These are phyloP conservation scores for Euphydryas editha DNA, from an alignment of 2,888 invertebrate species.

Conservation along the genomic window DNA sequence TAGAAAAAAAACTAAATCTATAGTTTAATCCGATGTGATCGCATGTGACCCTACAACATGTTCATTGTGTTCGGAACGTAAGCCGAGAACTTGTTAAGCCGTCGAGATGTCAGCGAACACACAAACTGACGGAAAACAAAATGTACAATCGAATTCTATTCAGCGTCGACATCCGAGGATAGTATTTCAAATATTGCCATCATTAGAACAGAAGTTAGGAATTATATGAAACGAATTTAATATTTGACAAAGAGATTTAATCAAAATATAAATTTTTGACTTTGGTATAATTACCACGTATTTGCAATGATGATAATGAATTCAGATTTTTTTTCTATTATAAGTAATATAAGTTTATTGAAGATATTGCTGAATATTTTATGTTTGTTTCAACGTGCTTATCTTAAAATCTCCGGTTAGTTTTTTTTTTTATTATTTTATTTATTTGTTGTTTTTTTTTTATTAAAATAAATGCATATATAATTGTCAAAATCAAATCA, in stretches of 20 bases:
- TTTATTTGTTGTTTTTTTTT: too few relatives aligned
- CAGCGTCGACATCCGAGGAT: slow-evolving; percentile 25
- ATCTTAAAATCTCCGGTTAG: too few relatives aligned
- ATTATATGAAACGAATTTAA: not conserved
- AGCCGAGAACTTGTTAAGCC: slow-evolving; percentile 45
- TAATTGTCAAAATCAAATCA: too few relatives aligned
- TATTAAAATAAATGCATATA: too few relatives aligned
- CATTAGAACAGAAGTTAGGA: not conserved
- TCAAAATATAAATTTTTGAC: too few relatives aligned
- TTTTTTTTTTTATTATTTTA: too few relatives aligned
- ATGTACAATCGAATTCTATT: slow-evolving; percentile 40
- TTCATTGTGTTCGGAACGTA: slow-evolving; percentile 33
- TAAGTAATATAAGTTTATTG: too few relatives aligned
- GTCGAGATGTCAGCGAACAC: slow-evolving; percentile 42
- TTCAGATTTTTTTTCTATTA: too few relatives aligned
- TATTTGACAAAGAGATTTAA: not conserved
- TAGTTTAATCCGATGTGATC: slow-evolving; percentile 23
- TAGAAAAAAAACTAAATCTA: not conserved
- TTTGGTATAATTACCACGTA: too few relatives aligned
- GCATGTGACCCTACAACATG: not conserved
- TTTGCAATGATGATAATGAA: too few relatives aligned
- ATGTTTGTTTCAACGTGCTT: too few relatives aligned
- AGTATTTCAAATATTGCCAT: slow-evolving; percentile 11
- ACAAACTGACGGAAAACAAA: slow-evolving; percentile 42
- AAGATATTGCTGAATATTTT: too few relatives aligned